These are phyloP conservation scores for Masticophis lateralis DNA, from an alignment of 2,797 vertebrate species.

Conservation along the genomic window DNA sequence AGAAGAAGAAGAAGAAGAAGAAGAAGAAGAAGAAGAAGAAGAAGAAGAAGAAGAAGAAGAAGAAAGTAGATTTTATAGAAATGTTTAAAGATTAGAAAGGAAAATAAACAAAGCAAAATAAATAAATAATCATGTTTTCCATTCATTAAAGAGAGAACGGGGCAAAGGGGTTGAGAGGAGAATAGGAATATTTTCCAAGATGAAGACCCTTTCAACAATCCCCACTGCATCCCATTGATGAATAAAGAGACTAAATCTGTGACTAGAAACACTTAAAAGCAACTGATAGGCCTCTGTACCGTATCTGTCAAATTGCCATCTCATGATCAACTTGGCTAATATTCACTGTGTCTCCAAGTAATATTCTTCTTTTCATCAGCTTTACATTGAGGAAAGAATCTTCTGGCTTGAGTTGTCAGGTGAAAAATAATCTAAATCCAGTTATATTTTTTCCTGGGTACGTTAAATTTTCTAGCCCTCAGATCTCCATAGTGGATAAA, in stretches of 20 bases:
- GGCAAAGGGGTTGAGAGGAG: background rate
- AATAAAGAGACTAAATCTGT: background rate
- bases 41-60: accelerated
- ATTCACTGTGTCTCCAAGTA: background rate
- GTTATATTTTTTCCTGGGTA: background rate
- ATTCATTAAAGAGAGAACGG: background rate
- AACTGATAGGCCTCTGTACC: background rate
- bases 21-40: accelerated
- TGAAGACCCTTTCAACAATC: background rate
- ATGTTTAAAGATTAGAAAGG: background rate
- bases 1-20: accelerated
- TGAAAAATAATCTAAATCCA: background rate
- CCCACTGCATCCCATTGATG: background rate
- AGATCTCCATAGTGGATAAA: background rate
- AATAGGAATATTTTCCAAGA: background rate
- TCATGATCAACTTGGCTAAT: background rate
- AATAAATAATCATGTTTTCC: background rate
- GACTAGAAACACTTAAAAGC: background rate
- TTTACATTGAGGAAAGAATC: background rate
- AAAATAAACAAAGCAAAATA: background rate
- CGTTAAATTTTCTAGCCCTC: background rate
- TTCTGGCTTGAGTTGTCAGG: background rate
- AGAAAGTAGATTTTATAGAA: background rate
- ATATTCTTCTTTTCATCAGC: background rate
- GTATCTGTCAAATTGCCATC: background rate